Conservation (phyloP, 37 sponge, comb jelly and placozoan species). For the Theonella swinhoei region DNA sequence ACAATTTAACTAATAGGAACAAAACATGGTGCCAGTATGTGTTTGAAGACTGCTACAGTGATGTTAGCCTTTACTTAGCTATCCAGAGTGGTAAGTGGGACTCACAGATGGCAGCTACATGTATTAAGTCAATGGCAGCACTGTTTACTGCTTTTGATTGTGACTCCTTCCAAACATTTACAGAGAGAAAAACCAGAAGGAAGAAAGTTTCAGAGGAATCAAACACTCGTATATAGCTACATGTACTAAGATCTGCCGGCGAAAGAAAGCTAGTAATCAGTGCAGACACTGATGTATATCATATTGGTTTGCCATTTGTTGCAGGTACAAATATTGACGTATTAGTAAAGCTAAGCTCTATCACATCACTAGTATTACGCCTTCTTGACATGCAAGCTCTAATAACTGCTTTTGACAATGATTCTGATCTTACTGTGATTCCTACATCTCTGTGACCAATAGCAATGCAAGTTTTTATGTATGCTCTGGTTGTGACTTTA, state of each 20-base stretch:
- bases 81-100: too few species aligned
- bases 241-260: neutral
- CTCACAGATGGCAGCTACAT: too few species aligned
- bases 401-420: neutral
- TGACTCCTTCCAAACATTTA: neutral
- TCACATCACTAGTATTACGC: neutral
- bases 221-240: constrained; percentile 18
- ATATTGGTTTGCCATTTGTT: constrained; percentile 9
- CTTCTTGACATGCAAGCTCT: neutral
- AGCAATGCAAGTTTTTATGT: neutral
- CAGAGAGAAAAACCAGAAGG: neutral
- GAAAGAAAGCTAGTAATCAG: neutral
- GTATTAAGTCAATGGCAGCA: too few species aligned
- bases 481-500: constrained; percentile 16
- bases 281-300: constrained; percentile 37
- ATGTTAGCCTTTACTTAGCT: too few species aligned
- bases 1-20: too few species aligned
- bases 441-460: neutral
- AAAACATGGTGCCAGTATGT: too few species aligned
- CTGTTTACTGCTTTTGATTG: too few species aligned
- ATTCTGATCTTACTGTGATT: constrained; percentile 12
- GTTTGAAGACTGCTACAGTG: too few species aligned
- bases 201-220: constrained; percentile 8
- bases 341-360: neutral
- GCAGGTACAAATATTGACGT: neutral